Evolutionary conservation across 2,113 vertebrate species (phyloP), one percentile per base, ranked within the genome.

Genomic region (Centropus unirufus): DNA sequence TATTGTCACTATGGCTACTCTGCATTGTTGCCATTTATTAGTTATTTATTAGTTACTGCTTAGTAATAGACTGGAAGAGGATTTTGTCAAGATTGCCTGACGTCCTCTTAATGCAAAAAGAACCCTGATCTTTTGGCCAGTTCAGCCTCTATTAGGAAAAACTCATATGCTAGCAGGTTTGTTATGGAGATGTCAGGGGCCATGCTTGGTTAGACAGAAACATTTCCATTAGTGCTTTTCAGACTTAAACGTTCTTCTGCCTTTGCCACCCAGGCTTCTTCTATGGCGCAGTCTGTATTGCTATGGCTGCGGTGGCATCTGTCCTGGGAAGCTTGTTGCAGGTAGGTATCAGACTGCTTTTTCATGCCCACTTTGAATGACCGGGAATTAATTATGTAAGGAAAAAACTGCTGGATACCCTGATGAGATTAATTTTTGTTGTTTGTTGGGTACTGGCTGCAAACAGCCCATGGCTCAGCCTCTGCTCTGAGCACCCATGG

Each of bases 301-400:
- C 96, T 34, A 99, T 99, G 99, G 99, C 99, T 92, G 99, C 97
- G 5, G 8, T 99, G 74, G 99, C 99, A 14, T 99, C 99, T 32
- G 6, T 98, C 3, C 96, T 99, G 98, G 99, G 98, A 91, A 96
- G 96, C 47, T 82, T 99, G 97, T 95, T 99, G 91, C 99, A 99
- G 98, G 99, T 99, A 97, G 96, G 78, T 66, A 21, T 76, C 70
- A 64, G 47, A 40, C 9, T 27, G 44, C 67, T 94, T 66, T 83
- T 88, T 70, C 24, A 32, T 52, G 36, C 23, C 40, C 4, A 3
- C 79, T 12, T 93, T 83, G 54, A 67, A 75, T 68, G 54, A 36
- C 15, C 29, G 27, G 57, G 75, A 89, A 89, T 32, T 34, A 87
- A 55, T 67, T 79, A 62, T 24, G 7, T 34, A 83, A 89, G 84